Base-by-base conservation (phyloP, 2,888 invertebrate genomes). In the Orchesella flavescens region DNA sequence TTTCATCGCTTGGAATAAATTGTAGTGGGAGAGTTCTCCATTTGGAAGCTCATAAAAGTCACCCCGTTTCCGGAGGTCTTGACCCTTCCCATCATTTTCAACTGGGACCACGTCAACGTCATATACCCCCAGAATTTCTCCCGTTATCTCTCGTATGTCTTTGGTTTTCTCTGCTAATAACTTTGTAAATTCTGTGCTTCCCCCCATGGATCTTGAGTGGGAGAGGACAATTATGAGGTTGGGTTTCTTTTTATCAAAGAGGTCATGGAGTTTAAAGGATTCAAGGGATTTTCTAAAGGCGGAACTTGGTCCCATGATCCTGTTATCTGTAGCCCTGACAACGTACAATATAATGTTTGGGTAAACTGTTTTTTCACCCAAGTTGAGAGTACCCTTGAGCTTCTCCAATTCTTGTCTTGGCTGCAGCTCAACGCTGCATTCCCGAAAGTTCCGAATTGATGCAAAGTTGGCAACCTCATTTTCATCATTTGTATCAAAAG, bases 1-100 rank as follows among this genome's bases (percentile, higher is more conserved):
- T 0, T 17, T 0, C 72, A 83, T 83, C 0, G 71, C 72, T 34
- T 76, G n/a, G 19, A 69, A 77, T 24, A 83, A 77, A 34, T 83
- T 83, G 13, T 23, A 53, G 24, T 77, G 83, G 66, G 77, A 76
- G 0, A 49, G 24, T n/a, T 55, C 57, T 21, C 61, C 74, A 55
- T 78, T 74, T 12, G 83, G 83, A 12, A 84, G 72, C 17, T 21
- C n/a, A 19, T 74, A 84, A 49, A 72, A 84, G 13, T 74, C 83
- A 1, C 61, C 61, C 12, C 0, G 0, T 21, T 84, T 78, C 13
- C 9, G 13, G 15, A 83, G 21, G 9, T 53, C 15, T 21, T 74
- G 46, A 0, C 34, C 17, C 2, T 24, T 44, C 0, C 68, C 69
- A 10, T 44, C 0, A 53, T 84, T 84, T 74, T 84, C 83, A 17